phyloP scores from a whole-genome alignment of 1,140 invertebrate species.

The Meteorus sp. region DNA sequence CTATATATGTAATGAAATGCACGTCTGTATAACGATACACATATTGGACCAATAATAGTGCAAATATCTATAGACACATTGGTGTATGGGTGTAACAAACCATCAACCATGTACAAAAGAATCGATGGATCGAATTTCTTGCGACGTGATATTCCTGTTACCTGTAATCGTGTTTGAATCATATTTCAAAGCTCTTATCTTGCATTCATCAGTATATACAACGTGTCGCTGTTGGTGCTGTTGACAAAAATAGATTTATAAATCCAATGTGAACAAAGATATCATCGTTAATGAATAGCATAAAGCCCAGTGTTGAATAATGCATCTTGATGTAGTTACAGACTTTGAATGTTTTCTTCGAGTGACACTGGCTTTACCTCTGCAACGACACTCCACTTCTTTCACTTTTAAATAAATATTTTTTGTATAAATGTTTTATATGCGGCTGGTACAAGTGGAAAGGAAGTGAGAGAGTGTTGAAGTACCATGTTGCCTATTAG shows the following conservation, averaged over 20 bases:
- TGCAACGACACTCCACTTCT: not conserved
- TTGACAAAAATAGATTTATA: slow-evolving; percentile 14
- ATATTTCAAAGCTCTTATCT: slow-evolving; percentile 11
- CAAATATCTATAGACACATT: no score
- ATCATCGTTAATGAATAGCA: slow-evolving; percentile 24
- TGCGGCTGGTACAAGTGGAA: not conserved
- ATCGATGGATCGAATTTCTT: not conserved
- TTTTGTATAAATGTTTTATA: not conserved
- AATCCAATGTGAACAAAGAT: slow-evolving; percentile 13
- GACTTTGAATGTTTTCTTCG: slow-evolving; percentile 11
- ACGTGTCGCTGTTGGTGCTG: not conserved
- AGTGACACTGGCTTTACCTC: slow-evolving; percentile 4
- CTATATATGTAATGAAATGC: not conserved
- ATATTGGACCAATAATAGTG: no score
- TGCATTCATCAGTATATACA: not conserved
- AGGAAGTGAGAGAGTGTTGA: not conserved
- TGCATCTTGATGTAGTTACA: slow-evolving; percentile 23
- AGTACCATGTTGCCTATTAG: not conserved
- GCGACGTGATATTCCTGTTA: slow-evolving; percentile 5
- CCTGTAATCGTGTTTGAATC: not conserved
- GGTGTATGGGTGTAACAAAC: no score
- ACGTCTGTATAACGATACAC: no score
- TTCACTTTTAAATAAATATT: slow-evolving; percentile 9
- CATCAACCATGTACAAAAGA: not conserved
- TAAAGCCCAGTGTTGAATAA: slow-evolving; percentile 24